Evolutionary conservation across 2,888 invertebrate species (phyloP).

Genomic region (Pollenia griseotomentosa): DNA sequence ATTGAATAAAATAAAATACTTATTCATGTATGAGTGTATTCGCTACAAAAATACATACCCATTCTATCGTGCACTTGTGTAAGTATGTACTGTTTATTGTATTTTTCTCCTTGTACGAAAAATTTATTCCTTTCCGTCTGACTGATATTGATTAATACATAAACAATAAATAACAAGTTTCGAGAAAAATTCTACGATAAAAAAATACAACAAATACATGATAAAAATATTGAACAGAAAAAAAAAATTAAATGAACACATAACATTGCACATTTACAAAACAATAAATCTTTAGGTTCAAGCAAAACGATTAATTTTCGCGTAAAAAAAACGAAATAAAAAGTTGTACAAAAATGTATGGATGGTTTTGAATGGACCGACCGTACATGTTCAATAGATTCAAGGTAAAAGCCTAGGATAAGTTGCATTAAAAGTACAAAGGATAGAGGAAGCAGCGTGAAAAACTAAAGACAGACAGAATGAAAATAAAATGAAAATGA

Average conservation of each 20-base stretch:
- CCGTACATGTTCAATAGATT: conserved; percentile 30
- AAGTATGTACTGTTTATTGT: conserved; percentile 9
- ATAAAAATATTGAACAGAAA: conserved; percentile 27
- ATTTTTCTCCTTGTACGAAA: conserved; percentile 30
- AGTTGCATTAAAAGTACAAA: conserved; percentile 31
- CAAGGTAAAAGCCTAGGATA: conserved; percentile 66
- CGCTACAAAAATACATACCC: neutral
- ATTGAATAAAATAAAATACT: conserved; percentile 50
- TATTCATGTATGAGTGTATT: neutral
- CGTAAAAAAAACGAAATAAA: conserved; percentile 47
- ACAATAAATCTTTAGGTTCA: conserved; percentile 71
- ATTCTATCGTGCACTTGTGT: neutral
- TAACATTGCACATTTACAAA: conserved; percentile 69
- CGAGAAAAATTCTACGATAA: conserved; percentile 43
- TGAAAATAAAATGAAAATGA: conserved; percentile 65
- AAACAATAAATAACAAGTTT: conserved; percentile 71
- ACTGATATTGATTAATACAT: conserved; percentile 72
- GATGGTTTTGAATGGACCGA: conserved; percentile 37
- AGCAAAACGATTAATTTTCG: conserved; percentile 74
- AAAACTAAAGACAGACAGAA: conserved; percentile 11
- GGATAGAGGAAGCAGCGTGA: neutral
- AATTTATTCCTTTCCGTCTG: conserved; percentile 65
- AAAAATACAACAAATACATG: conserved; percentile 18
- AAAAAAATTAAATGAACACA: conserved; percentile 37
- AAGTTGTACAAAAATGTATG: conserved; percentile 49